phyloP scores from a whole-genome alignment of 2,113 vertebrate genomes.

The Carettochelys insculpta region DNA sequence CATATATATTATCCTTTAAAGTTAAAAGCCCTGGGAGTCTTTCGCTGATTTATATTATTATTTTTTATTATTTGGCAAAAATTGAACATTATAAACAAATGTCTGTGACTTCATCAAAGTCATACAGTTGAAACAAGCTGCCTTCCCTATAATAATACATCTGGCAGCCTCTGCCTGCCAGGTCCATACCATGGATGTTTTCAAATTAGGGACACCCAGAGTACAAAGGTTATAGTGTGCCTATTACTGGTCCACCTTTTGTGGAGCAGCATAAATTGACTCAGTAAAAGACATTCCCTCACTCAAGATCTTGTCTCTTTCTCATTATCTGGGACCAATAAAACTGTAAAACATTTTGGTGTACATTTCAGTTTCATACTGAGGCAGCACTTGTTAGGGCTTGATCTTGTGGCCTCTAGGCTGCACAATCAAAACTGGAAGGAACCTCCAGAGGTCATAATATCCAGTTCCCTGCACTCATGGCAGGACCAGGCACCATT shows the following conservation, averaged over 20 bases:
- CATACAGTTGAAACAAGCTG: fast-evolving
- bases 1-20: neutral
- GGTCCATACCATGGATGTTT: too few relatives aligned
- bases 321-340: neutral
- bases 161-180: too few relatives aligned
- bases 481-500: too few relatives aligned
- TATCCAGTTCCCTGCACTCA: too few relatives aligned
- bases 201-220: too few relatives aligned
- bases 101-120: neutral
- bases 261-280: neutral
- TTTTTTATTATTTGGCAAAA: neutral
- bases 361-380: fast-evolving
- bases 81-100: fast-evolving
- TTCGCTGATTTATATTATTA: neutral
- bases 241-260: neutral
- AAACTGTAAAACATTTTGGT: neutral
- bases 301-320: neutral
- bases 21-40: neutral
- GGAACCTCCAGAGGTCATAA: too few relatives aligned
- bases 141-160: neutral
- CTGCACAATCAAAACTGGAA: neutral
- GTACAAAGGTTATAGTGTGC: too few relatives aligned
- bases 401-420: fast-evolving
- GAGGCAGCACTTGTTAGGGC: neutral
- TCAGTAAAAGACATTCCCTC: neutral